A percentile compares a stretch with the other conserved stretches of the same genome.
Conservation (phyloP, 2,113 vertebrate species). For the Eupsittula cactorum region DNA sequence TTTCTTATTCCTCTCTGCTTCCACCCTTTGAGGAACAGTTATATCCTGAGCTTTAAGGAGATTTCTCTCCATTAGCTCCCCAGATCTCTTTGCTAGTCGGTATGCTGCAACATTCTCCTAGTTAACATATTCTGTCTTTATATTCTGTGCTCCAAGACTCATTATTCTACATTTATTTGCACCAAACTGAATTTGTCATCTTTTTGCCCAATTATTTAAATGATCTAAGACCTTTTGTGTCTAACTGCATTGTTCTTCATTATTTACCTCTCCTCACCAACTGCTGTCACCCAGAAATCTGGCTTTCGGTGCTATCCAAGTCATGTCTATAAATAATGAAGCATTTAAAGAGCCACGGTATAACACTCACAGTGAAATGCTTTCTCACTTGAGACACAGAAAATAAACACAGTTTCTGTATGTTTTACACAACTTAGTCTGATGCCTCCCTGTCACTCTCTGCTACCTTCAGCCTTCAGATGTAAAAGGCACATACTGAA, state of each 20-base stretch:
- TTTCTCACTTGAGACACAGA: conserved; percentile 7
- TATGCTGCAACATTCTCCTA: not conserved
- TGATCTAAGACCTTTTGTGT: conserved; percentile 55
- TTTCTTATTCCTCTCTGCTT: not conserved
- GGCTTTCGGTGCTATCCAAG: not conserved
- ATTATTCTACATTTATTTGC: conserved; percentile 41
- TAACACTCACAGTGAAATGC: conserved; percentile 22
- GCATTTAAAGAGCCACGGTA: not conserved
- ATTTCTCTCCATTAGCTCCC: not conserved
- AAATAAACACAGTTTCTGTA: conserved; percentile 3
- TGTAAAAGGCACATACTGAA: conserved; percentile 29
- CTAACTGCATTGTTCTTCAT: conserved; percentile 33
- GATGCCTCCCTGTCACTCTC: conserved; percentile 18
- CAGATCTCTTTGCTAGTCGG: not conserved
- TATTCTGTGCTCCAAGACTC: conserved; percentile 7
- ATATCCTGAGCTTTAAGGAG: not conserved
- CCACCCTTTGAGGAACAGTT: not conserved
- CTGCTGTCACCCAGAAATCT: conserved; percentile 2
- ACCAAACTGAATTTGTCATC: conserved; percentile 39
- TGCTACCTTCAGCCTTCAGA: conserved; percentile 27
- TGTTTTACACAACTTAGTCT: conserved; percentile 34
- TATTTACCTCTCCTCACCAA: conserved; percentile 41
- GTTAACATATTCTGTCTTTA: not conserved
- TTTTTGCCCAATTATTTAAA: conserved; percentile 57
- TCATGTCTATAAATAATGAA: conserved; percentile 39